A percentile compares a stretch with the other conserved stretches of the same genome.
Conservation (phyloP, 2,797 vertebrate genomes). For the Enteromius paludinosus region DNA sequence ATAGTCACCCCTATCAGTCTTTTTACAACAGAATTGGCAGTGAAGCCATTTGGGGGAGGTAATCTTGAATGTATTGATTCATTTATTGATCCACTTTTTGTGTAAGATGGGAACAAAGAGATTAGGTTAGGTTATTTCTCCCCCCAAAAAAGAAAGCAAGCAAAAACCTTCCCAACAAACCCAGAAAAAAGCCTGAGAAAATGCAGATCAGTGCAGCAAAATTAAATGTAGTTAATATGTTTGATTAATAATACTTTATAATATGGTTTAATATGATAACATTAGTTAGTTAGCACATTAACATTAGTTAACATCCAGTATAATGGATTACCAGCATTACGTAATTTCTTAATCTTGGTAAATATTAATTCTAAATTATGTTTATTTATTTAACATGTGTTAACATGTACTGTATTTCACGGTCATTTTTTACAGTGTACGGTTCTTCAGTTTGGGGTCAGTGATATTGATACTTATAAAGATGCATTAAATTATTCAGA, state of each 20-base stretch:
- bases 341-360: not conserved
- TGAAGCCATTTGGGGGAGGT: slow-evolving; percentile 45
- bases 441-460: not conserved
- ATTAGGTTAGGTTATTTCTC: slow-evolving; percentile 39
- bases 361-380: not conserved
- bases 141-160: slow-evolving; percentile 23
- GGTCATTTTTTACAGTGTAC: not conserved
- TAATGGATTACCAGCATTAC: not conserved
- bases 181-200: slow-evolving; percentile 6
- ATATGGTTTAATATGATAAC: not conserved
- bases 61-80: slow-evolving; percentile 77
- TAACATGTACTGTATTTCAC: not conserved
- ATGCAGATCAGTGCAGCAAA: not conserved
- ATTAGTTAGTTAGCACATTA: no score
- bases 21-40: slow-evolving; percentile 63
- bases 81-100: slow-evolving; percentile 74
- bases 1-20: slow-evolving; percentile 64
- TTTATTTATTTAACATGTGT: not conserved
- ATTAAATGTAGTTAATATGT: not conserved
- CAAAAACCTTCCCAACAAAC: slow-evolving; percentile 12
- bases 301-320: not conserved
- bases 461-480: not conserved
- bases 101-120: slow-evolving; percentile 62
- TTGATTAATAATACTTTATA: slow-evolving; percentile 14
- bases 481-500: not conserved